Evolutionary conservation across 2,888 invertebrate species (phyloP).

Genomic region (Pachycephus smyrnensis): DNA sequence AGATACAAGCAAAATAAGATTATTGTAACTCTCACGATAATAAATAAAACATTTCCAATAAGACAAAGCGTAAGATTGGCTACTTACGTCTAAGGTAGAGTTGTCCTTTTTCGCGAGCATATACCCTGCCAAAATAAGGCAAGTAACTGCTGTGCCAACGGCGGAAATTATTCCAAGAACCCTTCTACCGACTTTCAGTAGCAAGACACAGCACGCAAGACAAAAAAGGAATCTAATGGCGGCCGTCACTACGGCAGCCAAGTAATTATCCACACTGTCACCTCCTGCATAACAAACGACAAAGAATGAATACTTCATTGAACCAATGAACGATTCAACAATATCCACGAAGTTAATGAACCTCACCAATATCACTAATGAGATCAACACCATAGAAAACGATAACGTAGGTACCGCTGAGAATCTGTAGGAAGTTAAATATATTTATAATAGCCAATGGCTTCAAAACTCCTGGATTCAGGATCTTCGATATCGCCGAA

Average conservation of each 20-base stretch:
- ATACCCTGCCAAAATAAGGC: constrained; percentile 72
- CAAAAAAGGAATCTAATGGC: constrained; percentile 76
- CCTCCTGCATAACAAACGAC: constrained; percentile 62
- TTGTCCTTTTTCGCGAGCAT: constrained; percentile 64
- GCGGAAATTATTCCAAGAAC: constrained; percentile 77
- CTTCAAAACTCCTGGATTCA: constrained; percentile 76
- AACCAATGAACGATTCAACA: not conserved
- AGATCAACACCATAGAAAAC: constrained; percentile 85
- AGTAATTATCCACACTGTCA: constrained; percentile 65
- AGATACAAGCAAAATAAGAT: not conserved
- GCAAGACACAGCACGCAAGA: constrained; percentile 74
- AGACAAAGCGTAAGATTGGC: not conserved
- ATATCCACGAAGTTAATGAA: not conserved
- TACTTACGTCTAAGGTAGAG: constrained; percentile 54
- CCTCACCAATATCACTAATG: constrained; percentile 69
- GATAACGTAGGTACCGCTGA: constrained; percentile 81
- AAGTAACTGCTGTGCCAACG: constrained; percentile 75
- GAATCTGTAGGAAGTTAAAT: constrained; percentile 79
- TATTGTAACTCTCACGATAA: not conserved
- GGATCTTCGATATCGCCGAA: constrained; percentile 57
- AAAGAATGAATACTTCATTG: not conserved
- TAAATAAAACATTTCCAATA: not conserved
- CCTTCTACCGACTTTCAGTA: constrained; percentile 76
- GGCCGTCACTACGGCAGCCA: constrained; percentile 79
- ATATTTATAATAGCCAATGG: constrained; percentile 80